Percentiles rank a stretch among this genome's conserved stretches.
Evolutionary conservation across 2,113 vertebrate genomes (phyloP).

Genomic region (Pavo muticus): DNA sequence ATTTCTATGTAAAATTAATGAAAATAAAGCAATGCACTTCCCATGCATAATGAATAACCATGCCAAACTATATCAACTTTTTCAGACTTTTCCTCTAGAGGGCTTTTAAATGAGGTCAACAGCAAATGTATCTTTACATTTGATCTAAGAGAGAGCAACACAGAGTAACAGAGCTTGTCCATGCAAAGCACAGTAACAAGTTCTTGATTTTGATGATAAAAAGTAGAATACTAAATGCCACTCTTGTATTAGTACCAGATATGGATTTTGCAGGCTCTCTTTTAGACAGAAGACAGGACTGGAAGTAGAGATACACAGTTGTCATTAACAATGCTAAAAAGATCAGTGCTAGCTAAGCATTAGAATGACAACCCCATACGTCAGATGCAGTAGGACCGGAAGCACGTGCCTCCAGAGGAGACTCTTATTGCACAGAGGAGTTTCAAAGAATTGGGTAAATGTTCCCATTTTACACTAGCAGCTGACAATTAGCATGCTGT

Average conservation of each 20-base stretch:
- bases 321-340: conserved; percentile 67
- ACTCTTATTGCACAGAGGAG: background rate
- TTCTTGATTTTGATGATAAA: conserved; percentile 38
- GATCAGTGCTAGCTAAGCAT: conserved; percentile 67
- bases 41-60: conserved; percentile 75
- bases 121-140: conserved; percentile 67
- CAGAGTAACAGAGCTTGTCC: conserved; percentile 52
- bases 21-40: conserved; percentile 68
- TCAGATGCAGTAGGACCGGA: conserved; percentile 52
- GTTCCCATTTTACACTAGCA: conserved; percentile 16
- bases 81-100: conserved; percentile 49
- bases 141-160: conserved; percentile 25
- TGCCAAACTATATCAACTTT: conserved; percentile 64
- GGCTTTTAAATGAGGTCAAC: conserved; percentile 74
- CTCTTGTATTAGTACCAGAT: conserved; percentile 4
- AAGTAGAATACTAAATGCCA: conserved; percentile 44
- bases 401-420: background rate
- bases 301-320: conserved; percentile 46
- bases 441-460: conserved; percentile 39
- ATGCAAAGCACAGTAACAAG: conserved; percentile 38
- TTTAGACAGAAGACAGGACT: conserved; percentile 29
- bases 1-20: conserved; percentile 74
- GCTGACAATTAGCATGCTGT: background rate
- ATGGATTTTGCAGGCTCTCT: background rate
- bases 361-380: conserved; percentile 70